These are phyloP conservation scores for Crotalus helleri DNA, from an alignment of 2,113 vertebrate genomes.

Conservation along the genomic window DNA sequence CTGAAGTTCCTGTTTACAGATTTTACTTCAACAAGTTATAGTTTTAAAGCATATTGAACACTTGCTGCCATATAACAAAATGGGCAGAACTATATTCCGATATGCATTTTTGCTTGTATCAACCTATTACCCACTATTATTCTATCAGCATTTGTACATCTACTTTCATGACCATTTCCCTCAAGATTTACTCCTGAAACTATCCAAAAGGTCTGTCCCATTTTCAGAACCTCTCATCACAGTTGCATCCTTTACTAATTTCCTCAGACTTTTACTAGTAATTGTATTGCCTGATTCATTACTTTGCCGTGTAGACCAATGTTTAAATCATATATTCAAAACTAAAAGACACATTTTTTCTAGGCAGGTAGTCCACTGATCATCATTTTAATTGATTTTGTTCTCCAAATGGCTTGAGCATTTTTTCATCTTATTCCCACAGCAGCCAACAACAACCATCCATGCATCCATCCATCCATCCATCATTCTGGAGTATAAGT, in stretches of 20 bases:
- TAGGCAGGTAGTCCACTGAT: neutral
- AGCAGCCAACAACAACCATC: neutral
- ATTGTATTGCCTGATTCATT: neutral
- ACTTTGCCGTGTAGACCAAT: neutral
- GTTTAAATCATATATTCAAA: neutral
- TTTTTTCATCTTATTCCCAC: neutral
- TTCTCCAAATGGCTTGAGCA: neutral
- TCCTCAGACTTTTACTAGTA: neutral
- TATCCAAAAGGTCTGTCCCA: neutral
- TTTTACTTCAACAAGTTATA: neutral
- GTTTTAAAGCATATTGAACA: neutral
- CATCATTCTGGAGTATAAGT: neutral
- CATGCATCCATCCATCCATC: neutral
- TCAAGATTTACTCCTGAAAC: neutral
- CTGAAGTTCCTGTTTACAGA: neutral
- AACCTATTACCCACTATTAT: neutral
- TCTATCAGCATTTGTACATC: neutral
- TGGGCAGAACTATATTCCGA: neutral
- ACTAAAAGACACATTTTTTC: neutral
- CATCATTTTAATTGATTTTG: neutral
- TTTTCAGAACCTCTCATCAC: neutral
- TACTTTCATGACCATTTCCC: neutral
- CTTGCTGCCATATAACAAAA: neutral
- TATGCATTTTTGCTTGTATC: neutral
- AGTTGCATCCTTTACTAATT: neutral